Percentiles rank a stretch among this genome's conserved stretches.
These are phyloP conservation scores for Apamea sordens DNA, from an alignment of 2,888 invertebrate genomes.

Conservation along the genomic window DNA sequence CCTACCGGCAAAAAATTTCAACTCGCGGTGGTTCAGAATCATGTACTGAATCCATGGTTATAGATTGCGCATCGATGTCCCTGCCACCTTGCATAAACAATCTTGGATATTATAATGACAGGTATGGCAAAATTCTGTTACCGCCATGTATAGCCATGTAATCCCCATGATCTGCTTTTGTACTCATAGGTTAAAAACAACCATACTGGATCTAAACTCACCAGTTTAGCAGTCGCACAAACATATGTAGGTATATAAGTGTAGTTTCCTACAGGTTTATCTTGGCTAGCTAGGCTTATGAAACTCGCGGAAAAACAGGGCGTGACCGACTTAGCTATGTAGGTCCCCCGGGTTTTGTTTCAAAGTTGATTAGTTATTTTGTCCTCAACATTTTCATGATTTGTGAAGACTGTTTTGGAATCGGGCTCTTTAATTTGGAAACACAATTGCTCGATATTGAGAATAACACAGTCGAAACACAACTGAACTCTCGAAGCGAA, in stretches of 20 bases:
- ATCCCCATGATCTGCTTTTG: neutral
- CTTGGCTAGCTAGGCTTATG: conserved; percentile 36
- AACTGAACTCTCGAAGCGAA: conserved; percentile 32
- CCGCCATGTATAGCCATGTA: no score
- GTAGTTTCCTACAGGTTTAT: conserved; percentile 31
- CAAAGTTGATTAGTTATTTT: conserved; percentile 33
- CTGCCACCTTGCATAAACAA: neutral
- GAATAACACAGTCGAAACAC: conserved; percentile 20
- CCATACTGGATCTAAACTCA: neutral
- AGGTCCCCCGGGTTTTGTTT: conserved; percentile 30
- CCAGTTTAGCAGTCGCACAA: neutral
- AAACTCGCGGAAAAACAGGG: conserved; percentile 49
- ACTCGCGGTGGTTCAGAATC: no score
- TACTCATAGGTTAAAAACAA: neutral
- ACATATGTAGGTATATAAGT: neutral
- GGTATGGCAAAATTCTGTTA: neutral
- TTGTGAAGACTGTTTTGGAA: conserved; percentile 17
- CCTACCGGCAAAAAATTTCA: no score
- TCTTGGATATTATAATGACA: neutral
- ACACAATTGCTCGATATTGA: conserved; percentile 12
- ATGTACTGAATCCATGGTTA: no score
- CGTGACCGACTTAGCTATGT: conserved; percentile 47
- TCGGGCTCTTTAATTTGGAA: conserved; percentile 29
- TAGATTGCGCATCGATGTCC: no score
- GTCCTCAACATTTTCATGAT: conserved; percentile 10